Evolutionary conservation across 2,888 invertebrate genomes (phyloP), one percentile per base, ranked within the genome.

Genomic region (Patella ulyssiponensis): DNA sequence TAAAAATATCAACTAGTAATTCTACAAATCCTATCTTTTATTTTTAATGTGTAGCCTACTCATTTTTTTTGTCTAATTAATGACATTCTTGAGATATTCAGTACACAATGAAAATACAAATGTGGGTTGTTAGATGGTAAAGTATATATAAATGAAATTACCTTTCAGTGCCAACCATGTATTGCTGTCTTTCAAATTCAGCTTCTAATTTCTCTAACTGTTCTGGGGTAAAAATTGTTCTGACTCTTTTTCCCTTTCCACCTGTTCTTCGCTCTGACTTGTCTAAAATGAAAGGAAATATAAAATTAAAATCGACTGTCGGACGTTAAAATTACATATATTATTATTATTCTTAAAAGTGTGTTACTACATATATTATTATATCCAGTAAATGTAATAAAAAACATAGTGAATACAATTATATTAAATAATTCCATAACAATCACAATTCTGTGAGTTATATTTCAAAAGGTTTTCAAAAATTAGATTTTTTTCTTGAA

Each of bases 211-310:
- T 93, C 91, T 98, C 98, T 85, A 98, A 92, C 92, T 98, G 98
- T 87, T 98, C 98, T 0, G 98, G 97, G 0, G 98, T 98, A 93
- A 98, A 98, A 87, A 98, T 98, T 0, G 98, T 98, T 44, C 98
- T 93, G 64, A 98, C 97, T 82, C 98, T 93, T 93, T 98, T 98
- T 88, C 96, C 96, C 87, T 95, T 94, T 79, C 93, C 93, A 84
- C 87, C 76, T 23, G 83, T 71, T 74, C 83, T 85, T 79, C 81
- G 80, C 14, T 84, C 84, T 7, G 33, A 20, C 76, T 83, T 84
- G 1, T 84, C 86, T 83, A 71, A 69, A 77, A 72, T 44, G 4
- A 44, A 33, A 33, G 44, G 1, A 44, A 44, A 9, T 1, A 9
- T 7, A 44, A 44, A 44, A 44, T 44, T 44, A 44, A 7, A 44